phyloP scores from a whole-genome alignment of 2,888 invertebrate genomes.

The Drosophila stalkeri region DNA sequence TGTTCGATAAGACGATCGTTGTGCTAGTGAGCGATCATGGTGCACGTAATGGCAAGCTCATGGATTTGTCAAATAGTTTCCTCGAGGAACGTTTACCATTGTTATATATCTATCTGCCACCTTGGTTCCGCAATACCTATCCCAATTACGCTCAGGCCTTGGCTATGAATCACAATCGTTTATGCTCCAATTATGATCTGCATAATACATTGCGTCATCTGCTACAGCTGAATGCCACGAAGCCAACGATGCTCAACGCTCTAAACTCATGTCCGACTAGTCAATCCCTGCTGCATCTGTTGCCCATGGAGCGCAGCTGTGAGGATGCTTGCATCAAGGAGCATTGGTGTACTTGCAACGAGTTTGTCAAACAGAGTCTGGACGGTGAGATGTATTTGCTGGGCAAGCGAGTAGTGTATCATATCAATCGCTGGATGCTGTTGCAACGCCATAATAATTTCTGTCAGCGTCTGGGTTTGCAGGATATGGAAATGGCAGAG shows the following conservation, averaged over 20 bases:
- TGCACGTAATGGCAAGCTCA: conserved; percentile 88
- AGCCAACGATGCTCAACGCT: conserved; percentile 67
- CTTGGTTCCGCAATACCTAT: conserved; percentile 86
- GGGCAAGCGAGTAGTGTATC: conserved; percentile 60
- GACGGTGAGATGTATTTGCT: conserved; percentile 75
- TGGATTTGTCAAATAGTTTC: conserved; percentile 88
- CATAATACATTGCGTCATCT: conserved; percentile 89
- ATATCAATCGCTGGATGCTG: conserved; percentile 62
- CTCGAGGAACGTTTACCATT: conserved; percentile 91
- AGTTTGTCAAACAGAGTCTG: conserved; percentile 83
- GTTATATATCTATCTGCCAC: conserved; percentile 89
- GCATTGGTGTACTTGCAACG: conserved; percentile 91
- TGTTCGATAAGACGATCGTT: conserved; percentile 88
- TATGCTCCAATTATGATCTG: conserved; percentile 90
- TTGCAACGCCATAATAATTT: background rate
- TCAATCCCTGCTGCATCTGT: conserved; percentile 87
- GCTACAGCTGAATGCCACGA: conserved; percentile 83
- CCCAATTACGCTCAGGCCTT: conserved; percentile 86
- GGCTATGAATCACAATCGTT: conserved; percentile 87
- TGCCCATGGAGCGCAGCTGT: conserved; percentile 88
- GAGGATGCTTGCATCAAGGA: conserved; percentile 87
- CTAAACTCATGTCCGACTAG: conserved; percentile 87
- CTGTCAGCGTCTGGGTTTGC: conserved; percentile 42
- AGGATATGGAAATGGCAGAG: conserved; percentile 40
- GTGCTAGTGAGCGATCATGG: conserved; percentile 92